Base-by-base conservation (phyloP, 2,113 vertebrate species). In the Mus pahari region DNA sequence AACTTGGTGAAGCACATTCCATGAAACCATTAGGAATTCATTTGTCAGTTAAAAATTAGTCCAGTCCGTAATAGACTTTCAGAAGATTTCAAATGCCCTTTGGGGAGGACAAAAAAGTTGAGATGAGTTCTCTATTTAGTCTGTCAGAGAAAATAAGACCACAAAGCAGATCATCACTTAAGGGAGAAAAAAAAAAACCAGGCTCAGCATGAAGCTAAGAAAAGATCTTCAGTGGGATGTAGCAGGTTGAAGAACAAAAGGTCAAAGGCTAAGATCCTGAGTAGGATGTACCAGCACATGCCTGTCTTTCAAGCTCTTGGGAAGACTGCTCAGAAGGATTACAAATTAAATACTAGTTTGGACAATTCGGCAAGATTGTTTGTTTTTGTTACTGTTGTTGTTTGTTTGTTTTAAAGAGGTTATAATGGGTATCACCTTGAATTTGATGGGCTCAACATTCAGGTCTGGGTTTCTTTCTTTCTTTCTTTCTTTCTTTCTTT, bases 1-100 rank as follows among this genome's bases (percentile, higher is more conserved):
- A 39, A 96, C 86, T 89, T 60, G 33, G 6, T 45, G 19, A 86
- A 53, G 66, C 17, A 81, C 71, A 93, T 83, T 74, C 39, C 28
- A 91, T 82, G 91, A 89, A 78, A 58, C 17, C 7, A 94, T 93
- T 58, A 97, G 53, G 68, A 62, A 77, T 81, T 93, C 31, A 42
- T 86, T 89, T 36, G 68, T 91, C 81, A 7, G 53, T 68, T 68
- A 68, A 68, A 68, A 68, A 68, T 68, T 28, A 94, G 89, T 92
- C 45, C 66, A 79, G 2, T 64, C 16, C 60, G 9, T 78, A 82
- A 90, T 0, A 87, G 31, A 78, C 26, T 58, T 92, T 88, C 60
- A 90, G 64, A 86, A 89, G 95, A 79, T 70, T 79, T 39, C n/a
- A 92, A 89, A 93, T 89, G 62, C 66, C 31, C 5, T 82, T 7